A percentile compares a stretch with the other conserved stretches of the same genome.
These are phyloP conservation scores for Poecilobothrus nobilitatus DNA, from an alignment of 2,888 invertebrate species.

Conservation along the genomic window DNA sequence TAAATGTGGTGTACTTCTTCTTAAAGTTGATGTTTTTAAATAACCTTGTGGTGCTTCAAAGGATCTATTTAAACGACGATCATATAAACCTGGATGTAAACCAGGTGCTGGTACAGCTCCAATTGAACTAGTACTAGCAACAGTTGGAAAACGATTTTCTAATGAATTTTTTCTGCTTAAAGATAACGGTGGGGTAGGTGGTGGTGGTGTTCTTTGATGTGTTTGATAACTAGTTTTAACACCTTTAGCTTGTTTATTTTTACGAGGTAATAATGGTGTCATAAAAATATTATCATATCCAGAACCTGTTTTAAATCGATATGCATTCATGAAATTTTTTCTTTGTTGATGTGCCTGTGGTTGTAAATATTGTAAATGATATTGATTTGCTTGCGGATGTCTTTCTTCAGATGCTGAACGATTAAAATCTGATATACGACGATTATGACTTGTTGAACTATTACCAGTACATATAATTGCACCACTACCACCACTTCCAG, in stretches of 20 bases:
- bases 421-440: constrained; percentile 40
- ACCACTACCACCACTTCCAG: constrained; percentile 15
- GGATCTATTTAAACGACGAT: constrained; percentile 41
- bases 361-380: constrained; percentile 8
- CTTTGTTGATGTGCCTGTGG: constrained; percentile 5
- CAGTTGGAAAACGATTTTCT: background rate
- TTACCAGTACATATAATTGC: constrained; percentile 18
- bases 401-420: constrained; percentile 24
- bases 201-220: constrained; percentile 24
- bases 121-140: background rate
- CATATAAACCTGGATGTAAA: constrained; percentile 37
- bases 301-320: constrained; percentile 40
- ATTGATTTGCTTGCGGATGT: background rate
- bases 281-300: constrained; percentile 43
- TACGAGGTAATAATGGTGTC: constrained; percentile 40
- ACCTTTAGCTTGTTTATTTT: constrained; percentile 34
- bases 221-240: constrained; percentile 26
- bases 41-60: constrained; percentile 37
- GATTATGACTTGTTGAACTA: constrained; percentile 37
- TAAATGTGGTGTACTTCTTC: constrained; percentile 41
- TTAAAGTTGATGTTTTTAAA: constrained; percentile 36
- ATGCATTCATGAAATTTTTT: constrained; percentile 1
- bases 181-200: constrained; percentile 21
- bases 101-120: constrained; percentile 15
- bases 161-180: constrained; percentile 26